Conservation (phyloP, 1,140 invertebrate genomes). For the Nephotettix cincticeps region DNA sequence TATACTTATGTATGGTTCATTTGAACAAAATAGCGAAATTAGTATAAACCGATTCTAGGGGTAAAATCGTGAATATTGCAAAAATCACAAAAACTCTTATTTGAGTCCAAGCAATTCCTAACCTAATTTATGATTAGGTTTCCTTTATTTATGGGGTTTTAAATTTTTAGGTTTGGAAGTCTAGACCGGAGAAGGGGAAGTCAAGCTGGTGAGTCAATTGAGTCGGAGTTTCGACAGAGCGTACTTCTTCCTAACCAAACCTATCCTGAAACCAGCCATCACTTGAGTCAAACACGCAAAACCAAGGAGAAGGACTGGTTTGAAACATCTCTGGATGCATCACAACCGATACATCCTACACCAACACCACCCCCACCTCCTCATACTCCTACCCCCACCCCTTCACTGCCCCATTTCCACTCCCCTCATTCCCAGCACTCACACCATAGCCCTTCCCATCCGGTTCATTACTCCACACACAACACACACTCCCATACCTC, state of each 20-base stretch:
- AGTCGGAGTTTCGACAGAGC: constrained; percentile 10
- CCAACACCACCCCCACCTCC: constrained; percentile 38
- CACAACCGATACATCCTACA: constrained; percentile 30
- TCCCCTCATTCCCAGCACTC: background rate
- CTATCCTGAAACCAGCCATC: constrained; percentile 54
- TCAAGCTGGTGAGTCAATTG: background rate
- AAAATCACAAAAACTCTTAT: too few species aligned
- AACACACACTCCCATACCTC: constrained; percentile 15
- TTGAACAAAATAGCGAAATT: too few species aligned
- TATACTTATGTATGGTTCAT: too few species aligned
- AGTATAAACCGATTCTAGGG: too few species aligned
- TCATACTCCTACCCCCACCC: constrained; percentile 37
- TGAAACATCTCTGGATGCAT: constrained; percentile 66
- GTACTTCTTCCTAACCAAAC: constrained; percentile 50
- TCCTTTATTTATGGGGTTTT: too few species aligned
- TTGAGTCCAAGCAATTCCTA: too few species aligned
- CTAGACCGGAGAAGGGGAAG: constrained; percentile 54
- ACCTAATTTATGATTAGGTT: too few species aligned
- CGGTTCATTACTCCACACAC: constrained; percentile 32
- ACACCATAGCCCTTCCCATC: background rate
- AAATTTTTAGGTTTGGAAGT: constrained; percentile 57
- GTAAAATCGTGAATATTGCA: too few species aligned
- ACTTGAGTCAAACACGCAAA: constrained; percentile 52
- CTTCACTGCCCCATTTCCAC: constrained; percentile 38
- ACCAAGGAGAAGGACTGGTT: constrained; percentile 69